Base-by-base conservation (phyloP, 2,888 invertebrate species). In the Barypeithes pellucidus region DNA sequence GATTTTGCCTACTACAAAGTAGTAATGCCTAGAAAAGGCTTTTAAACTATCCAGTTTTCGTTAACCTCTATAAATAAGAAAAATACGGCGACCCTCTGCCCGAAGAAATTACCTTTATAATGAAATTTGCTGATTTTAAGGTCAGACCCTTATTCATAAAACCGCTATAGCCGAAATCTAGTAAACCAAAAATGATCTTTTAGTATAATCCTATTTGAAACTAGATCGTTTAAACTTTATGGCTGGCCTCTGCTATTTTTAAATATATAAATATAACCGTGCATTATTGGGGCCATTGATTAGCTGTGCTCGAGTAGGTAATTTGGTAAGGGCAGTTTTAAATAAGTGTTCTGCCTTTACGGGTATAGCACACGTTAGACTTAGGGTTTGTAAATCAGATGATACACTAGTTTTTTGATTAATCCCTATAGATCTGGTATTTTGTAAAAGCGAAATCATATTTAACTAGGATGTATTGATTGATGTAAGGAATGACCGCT, bases 231-330 rank as follows among this genome's bases (percentile, higher is more conserved):
- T 16, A 16, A 43, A 43, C 14, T 43, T 43, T 3, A 8, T 43
- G n/a, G 8, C 43, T 43, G 43, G 2, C 43, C 43, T 22, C 7
- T 5, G 22, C 9, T 20, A 50, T 22, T 50, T 50, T 50, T 50
- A 12, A 22, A 50, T 41, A 14, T 12, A n/a, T 41, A n/a, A n/a
- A 18, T 12, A 50, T 71, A 59, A 60, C 43, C 39, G 62, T 61
- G 72, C 67, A 63, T 67, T 24, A 29, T 29, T 72, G 72, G 72
- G 72, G 67, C 72, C 72, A 72, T 72, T 72, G 24, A 18, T 16
- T 54, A 57, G 41, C 41, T 63, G 33, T 57, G 33, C 54, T 70
- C 39, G 45, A 61, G 45, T 45, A 61, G 29, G 14, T 22, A 57
- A 8, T 14, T 24, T 9, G 24, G 24, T 39, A 14, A 61, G 61